Conservation (phyloP, 2,797 vertebrate species). For the Prionace glauca region DNA sequence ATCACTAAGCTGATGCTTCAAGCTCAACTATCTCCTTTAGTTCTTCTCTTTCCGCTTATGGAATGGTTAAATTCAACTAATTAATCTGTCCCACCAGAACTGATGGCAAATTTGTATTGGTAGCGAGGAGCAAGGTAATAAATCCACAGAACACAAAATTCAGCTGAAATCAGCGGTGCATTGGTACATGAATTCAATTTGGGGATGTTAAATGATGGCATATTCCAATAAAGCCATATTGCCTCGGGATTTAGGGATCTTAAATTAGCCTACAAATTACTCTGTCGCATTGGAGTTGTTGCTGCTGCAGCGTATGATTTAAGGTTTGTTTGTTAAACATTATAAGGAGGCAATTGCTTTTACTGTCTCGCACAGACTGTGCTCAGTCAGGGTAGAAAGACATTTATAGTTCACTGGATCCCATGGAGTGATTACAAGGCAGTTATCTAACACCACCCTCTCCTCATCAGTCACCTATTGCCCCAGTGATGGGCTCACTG, state of each 20-base stretch:
- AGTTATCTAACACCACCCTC: background rate
- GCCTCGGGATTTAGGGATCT: background rate
- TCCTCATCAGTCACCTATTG: background rate
- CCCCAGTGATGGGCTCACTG: background rate
- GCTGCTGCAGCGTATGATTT: background rate
- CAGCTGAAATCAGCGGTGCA: background rate
- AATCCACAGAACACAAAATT: background rate
- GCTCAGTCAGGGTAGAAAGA: background rate
- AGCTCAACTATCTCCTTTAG: background rate
- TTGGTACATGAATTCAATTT: conserved; percentile 1
- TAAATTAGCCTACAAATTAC: conserved; percentile 10
- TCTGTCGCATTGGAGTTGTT: background rate
- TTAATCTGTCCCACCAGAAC: background rate
- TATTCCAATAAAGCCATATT: conserved; percentile 33
- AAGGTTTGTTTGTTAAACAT: conserved; percentile 23
- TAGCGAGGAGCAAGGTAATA: background rate
- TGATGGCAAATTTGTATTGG: background rate
- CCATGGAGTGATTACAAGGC: conserved; percentile 2
- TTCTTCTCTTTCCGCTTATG: background rate
- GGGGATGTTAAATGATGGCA: conserved; percentile 16
- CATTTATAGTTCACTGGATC: background rate
- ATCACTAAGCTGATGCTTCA: background rate
- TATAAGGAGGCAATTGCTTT: conserved; percentile 17
- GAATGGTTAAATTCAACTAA: background rate
- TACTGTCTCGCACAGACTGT: background rate